Percentiles rank a stretch among this genome's conserved stretches.
Evolutionary conservation across 2,797 vertebrate species (phyloP).

Genomic region (Sciurus vulgaris): DNA sequence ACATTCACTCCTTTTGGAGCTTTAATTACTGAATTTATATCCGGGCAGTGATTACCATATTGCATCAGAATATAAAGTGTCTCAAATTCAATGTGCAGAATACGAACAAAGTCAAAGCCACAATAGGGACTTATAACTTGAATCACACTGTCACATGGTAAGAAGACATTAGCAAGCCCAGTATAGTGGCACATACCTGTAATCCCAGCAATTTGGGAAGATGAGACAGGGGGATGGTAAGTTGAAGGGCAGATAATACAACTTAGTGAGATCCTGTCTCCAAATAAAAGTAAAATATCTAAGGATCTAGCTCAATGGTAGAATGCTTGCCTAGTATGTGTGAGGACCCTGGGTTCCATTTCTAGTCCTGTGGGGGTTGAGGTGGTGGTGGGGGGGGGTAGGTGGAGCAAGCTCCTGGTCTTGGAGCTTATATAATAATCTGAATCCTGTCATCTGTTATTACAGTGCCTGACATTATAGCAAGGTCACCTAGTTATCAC

Average conservation of each 20-base stretch:
- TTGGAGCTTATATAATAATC: neutral
- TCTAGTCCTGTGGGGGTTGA: neutral
- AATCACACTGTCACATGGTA: neutral
- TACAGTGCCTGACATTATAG: neutral
- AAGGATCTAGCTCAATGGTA: neutral
- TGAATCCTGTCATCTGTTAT: neutral
- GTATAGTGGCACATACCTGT: no score
- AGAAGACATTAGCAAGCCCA: neutral
- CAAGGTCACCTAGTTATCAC: neutral
- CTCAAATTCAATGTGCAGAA: conserved; percentile 67
- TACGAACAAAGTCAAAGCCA: conserved; percentile 25
- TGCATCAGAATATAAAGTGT: conserved; percentile 53
- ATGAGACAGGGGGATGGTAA: neutral
- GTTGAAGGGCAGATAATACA: neutral
- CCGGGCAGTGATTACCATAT: conserved; percentile 64
- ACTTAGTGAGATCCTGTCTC: neutral
- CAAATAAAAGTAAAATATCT: neutral
- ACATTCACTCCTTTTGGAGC: conserved; percentile 49
- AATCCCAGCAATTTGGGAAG: neutral
- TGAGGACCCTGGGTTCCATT: neutral
- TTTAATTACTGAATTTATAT: conserved; percentile 71
- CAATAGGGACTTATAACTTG: neutral
- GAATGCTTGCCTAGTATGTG: neutral
- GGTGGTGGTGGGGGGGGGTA: no score
- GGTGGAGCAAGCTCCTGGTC: neutral